Conservation (phyloP, 2,797 vertebrate genomes). For the Xenentodon cancila region DNA sequence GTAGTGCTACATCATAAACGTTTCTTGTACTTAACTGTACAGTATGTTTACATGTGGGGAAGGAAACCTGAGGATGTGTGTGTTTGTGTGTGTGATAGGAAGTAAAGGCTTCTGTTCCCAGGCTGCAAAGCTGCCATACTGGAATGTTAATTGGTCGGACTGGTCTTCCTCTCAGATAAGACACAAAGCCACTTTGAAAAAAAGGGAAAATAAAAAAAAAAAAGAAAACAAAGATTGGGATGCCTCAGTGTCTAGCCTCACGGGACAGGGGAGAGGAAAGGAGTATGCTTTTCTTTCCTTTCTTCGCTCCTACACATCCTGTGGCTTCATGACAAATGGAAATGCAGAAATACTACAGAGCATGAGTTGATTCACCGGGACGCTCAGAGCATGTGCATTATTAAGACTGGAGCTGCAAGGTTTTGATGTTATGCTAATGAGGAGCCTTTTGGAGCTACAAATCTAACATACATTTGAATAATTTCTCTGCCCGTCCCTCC, state of each 20-base stretch:
- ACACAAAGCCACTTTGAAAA: slow-evolving; percentile 62
- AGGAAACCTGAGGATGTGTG: neutral
- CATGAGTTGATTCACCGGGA: slow-evolving; percentile 48
- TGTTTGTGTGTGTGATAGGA: slow-evolving; percentile 1
- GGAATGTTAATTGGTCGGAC: slow-evolving; percentile 78
- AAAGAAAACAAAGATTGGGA: slow-evolving; percentile 64
- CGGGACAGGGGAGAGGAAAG: slow-evolving; percentile 16
- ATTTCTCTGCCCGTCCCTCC: slow-evolving; percentile 41
- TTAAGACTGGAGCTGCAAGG: slow-evolving; percentile 51
- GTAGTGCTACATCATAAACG: neutral
- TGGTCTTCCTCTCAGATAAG: slow-evolving; percentile 69
- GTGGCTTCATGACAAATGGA: slow-evolving; percentile 49
- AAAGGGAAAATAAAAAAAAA: slow-evolving; percentile 40
- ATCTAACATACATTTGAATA: slow-evolving; percentile 65
- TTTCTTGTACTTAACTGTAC: neutral
- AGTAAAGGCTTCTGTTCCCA: slow-evolving; percentile 41
- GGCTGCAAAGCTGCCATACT: slow-evolving; percentile 46
- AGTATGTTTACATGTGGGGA: neutral
- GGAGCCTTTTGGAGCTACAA: slow-evolving; percentile 60
- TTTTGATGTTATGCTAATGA: slow-evolving; percentile 75
- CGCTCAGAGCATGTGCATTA: slow-evolving; percentile 61
- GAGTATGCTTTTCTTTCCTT: slow-evolving; percentile 12
- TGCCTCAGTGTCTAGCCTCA: slow-evolving; percentile 34
- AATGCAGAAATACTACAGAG: slow-evolving; percentile 43
- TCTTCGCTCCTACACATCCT: slow-evolving; percentile 29